These are phyloP conservation scores for Zophobas atratus DNA, from an alignment of 1,140 invertebrate genomes.

Conservation along the genomic window DNA sequence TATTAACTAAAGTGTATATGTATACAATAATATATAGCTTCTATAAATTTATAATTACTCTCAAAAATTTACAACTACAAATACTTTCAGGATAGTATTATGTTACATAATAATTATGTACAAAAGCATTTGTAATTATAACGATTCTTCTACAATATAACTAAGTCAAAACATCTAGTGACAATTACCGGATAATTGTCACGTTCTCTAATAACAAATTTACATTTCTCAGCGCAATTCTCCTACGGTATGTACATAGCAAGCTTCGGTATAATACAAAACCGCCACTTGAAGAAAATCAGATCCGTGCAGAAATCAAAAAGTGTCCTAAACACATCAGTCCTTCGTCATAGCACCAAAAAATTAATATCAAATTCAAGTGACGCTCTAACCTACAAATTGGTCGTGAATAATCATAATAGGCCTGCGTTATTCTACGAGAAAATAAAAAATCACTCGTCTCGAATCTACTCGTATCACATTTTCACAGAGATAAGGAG, in stretches of 20 bases:
- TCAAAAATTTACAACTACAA: slow-evolving; percentile 46
- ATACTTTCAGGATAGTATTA: slow-evolving; percentile 37
- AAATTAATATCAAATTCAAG: slow-evolving; percentile 37
- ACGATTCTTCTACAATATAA: slow-evolving; percentile 43
- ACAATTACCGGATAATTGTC: slow-evolving; percentile 47
- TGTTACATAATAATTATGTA: slow-evolving; percentile 47
- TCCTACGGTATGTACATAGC: slow-evolving; percentile 42
- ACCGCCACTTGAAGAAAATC: slow-evolving; percentile 30
- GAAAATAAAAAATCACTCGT: slow-evolving; percentile 2
- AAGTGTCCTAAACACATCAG: slow-evolving; percentile 25
- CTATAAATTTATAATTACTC: slow-evolving; percentile 50
- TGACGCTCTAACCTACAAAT: slow-evolving; percentile 24
- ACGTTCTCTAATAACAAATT: slow-evolving; percentile 47
- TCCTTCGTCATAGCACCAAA: slow-evolving; percentile 31
- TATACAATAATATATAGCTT: slow-evolving; percentile 45
- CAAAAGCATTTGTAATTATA: slow-evolving; percentile 48
- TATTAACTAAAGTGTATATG: slow-evolving; percentile 49
- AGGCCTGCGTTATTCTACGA: slow-evolving; percentile 5
- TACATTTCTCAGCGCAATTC: slow-evolving; percentile 33
- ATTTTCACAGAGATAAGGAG: neutral
- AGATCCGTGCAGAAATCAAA: slow-evolving; percentile 38
- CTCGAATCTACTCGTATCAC: slow-evolving; percentile 19
- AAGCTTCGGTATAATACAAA: slow-evolving; percentile 34
- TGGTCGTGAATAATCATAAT: slow-evolving; percentile 36
- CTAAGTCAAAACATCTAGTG: slow-evolving; percentile 46